A percentile compares a stretch with the other conserved stretches of the same genome.
Evolutionary conservation across 2,113 vertebrate genomes (phyloP).

Genomic region (Melanotaenia duboulayi): DNA sequence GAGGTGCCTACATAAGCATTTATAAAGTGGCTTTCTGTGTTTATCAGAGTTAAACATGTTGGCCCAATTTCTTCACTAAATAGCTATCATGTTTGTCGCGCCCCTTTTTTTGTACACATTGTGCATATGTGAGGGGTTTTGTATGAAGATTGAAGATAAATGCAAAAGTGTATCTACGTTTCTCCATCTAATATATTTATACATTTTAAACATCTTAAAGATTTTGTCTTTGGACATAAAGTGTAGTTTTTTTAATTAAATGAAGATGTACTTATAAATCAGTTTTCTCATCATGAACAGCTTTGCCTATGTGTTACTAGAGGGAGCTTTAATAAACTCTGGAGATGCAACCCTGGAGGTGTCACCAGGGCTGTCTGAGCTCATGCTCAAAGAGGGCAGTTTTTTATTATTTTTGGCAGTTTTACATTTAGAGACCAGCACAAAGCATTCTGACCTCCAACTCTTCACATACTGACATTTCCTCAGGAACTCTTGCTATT

Average conservation of each 20-base stretch:
- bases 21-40: slow-evolving; percentile 26
- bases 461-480: neutral
- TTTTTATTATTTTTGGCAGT: slow-evolving; percentile 4
- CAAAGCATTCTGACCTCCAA: neutral
- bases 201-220: too few species aligned
- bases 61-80: slow-evolving; percentile 29
- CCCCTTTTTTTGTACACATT: slow-evolving; percentile 10
- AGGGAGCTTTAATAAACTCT: slow-evolving; percentile 7
- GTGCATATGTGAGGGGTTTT: slow-evolving; percentile 4
- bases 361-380: slow-evolving; percentile 1
- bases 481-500: neutral
- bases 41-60: slow-evolving; percentile 18
- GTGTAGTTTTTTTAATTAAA: neutral
- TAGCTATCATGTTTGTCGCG: slow-evolving; percentile 32
- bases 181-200: too few species aligned
- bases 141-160: slow-evolving; percentile 9
- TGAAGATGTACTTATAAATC: neutral
- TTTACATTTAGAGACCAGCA: neutral
- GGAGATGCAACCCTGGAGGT: slow-evolving; percentile 7
- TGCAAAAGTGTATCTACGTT: neutral
- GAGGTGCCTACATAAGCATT: neutral
- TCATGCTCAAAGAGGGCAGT: neutral
- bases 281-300: neutral
- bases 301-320: slow-evolving; percentile 2
- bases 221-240: neutral